phyloP scores from a whole-genome alignment of 2,888 invertebrate species.

The Pammene aurita region DNA sequence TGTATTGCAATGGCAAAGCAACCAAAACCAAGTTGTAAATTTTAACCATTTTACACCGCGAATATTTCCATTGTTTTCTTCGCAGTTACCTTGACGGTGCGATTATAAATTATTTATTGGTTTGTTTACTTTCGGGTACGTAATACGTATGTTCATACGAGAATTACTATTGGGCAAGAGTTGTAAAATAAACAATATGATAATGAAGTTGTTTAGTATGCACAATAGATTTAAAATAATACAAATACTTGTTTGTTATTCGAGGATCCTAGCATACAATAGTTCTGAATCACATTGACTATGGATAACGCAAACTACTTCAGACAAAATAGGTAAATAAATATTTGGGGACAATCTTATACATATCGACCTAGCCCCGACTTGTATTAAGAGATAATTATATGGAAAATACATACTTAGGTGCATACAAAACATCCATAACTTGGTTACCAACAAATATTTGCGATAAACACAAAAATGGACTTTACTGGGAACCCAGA shows the following conservation, averaged over 20 bases:
- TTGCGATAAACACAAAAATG: too few relatives aligned
- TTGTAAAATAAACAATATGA: conserved; percentile 12
- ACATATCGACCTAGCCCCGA: too few relatives aligned
- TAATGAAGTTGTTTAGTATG: conserved; percentile 6
- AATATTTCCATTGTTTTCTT: conserved; percentile 27
- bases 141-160: conserved; percentile 5
- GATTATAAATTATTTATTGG: conserved; percentile 37
- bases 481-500: too few relatives aligned
- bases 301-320: not conserved
- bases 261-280: not conserved
- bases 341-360: too few relatives aligned
- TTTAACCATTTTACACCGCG: not conserved
- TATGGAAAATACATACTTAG: too few relatives aligned
- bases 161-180: conserved; percentile 22
- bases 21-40: not conserved
- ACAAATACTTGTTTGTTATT: not conserved
- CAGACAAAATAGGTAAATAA: too few relatives aligned
- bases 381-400: too few relatives aligned
- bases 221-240: not conserved
- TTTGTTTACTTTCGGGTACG: conserved; percentile 34
- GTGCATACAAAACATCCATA: too few relatives aligned
- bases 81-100: conserved; percentile 19
- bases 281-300: not conserved
- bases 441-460: too few relatives aligned
- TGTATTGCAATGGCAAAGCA: too few relatives aligned